Percentiles rank a stretch among this genome's conserved stretches.
These are phyloP conservation scores for Odontothrips loti DNA, from an alignment of 2,888 invertebrate genomes.

Conservation along the genomic window DNA sequence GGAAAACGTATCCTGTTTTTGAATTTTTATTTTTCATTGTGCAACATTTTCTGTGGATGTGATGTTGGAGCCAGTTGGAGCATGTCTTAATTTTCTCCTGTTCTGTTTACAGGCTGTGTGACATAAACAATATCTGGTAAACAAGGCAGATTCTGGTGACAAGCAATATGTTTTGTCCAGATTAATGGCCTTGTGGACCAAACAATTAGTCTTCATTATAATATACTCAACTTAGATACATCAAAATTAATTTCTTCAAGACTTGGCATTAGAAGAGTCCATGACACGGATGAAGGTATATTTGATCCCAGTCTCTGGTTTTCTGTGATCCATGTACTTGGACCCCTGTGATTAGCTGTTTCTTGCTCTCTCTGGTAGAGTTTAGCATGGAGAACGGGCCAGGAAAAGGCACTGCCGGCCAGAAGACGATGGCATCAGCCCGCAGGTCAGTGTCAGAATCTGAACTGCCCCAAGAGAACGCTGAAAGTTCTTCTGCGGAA, in stretches of 20 bases:
- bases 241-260: not conserved
- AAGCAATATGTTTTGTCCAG: too few species aligned
- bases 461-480: not conserved
- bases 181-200: too few species aligned
- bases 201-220: not conserved
- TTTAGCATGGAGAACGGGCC: slow-evolving; percentile 21
- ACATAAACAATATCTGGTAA: too few species aligned
- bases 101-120: too few species aligned
- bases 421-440: slow-evolving; percentile 13
- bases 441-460: not conserved
- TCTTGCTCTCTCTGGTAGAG: not conserved
- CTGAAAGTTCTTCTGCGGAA: not conserved
- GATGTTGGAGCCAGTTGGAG: too few species aligned
- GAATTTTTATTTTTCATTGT: too few species aligned
- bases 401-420: slow-evolving; percentile 23
- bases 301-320: not conserved
- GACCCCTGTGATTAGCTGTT: not conserved
- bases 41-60: too few species aligned
- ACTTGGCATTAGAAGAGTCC: not conserved
- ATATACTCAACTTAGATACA: not conserved
- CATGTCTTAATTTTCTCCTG: too few species aligned
- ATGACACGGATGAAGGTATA: slow-evolving; percentile 9
- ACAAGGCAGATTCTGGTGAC: too few species aligned
- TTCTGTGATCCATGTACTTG: not conserved
- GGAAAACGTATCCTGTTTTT: not conserved